Evolutionary conservation across 2,797 vertebrate species (phyloP).

Genomic region (Sebastes vulpes): DNA sequence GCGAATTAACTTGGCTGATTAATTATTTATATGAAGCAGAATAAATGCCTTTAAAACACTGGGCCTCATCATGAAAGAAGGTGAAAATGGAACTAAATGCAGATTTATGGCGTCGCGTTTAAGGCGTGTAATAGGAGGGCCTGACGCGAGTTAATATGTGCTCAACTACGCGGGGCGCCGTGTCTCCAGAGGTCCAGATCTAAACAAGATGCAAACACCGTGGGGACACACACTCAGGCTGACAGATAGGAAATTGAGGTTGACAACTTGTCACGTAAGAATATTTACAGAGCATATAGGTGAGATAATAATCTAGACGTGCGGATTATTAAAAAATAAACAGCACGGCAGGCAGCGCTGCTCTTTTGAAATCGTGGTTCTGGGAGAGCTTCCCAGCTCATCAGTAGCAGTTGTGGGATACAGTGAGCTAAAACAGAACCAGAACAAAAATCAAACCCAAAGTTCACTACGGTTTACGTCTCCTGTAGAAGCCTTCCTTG

Average conservation of each 20-base stretch:
- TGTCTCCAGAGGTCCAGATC: conserved; percentile 61
- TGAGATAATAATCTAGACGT: conserved; percentile 69
- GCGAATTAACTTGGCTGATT: conserved; percentile 97
- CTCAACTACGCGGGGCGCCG: conserved; percentile 55
- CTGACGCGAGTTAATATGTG: conserved; percentile 65
- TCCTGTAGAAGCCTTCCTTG: conserved; percentile 45
- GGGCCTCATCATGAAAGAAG: conserved; percentile 89
- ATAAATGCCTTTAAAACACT: conserved; percentile 96
- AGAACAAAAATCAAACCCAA: conserved; percentile 30
- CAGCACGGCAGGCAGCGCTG: conserved; percentile 2
- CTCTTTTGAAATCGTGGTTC: neutral
- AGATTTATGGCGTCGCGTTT: conserved; percentile 88
- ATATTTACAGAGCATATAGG: conserved; percentile 70
- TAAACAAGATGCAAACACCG: conserved; percentile 71
- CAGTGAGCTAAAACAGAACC: conserved; percentile 27
- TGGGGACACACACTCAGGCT: conserved; percentile 71
- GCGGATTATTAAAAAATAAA: conserved; percentile 52
- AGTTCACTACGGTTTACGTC: conserved; percentile 45
- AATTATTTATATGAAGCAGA: conserved; percentile 98
- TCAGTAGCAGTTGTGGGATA: conserved; percentile 26
- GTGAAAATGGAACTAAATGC: conserved; percentile 91
- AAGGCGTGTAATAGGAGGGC: conserved; percentile 76
- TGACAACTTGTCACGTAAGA: conserved; percentile 76
- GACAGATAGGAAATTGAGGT: conserved; percentile 79
- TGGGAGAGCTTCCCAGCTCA: conserved; percentile 2